These are phyloP conservation scores for Eptatretus burgeri DNA, from an alignment of 2,113 vertebrate genomes.

Conservation along the genomic window DNA sequence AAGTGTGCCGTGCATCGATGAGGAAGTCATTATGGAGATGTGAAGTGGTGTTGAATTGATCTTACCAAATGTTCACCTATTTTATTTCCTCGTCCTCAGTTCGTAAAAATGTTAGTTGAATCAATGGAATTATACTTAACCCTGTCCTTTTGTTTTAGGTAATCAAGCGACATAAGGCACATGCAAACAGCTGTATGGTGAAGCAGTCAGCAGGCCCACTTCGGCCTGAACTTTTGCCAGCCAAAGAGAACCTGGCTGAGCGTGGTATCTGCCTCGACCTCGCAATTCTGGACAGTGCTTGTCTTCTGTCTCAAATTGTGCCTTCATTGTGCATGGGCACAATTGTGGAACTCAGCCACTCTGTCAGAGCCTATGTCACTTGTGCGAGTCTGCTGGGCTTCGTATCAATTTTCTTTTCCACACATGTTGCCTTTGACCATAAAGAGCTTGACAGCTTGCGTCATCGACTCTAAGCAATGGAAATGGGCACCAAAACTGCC, in stretches of 20 bases:
- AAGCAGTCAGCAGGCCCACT: conserved; percentile 7
- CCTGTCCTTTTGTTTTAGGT: no score
- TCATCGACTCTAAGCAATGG: background rate
- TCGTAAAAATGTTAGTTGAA: no score
- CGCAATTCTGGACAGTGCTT: conserved; percentile 46
- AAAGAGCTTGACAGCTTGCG: conserved; percentile 21
- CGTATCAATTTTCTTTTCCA: conserved; percentile 35
- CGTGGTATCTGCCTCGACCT: conserved; percentile 45
- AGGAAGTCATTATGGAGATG: background rate
- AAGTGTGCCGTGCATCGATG: background rate
- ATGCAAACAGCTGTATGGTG: no score
- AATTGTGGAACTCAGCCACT: conserved; percentile 36
- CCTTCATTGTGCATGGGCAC: conserved; percentile 38
- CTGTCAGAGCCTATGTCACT: conserved; percentile 37
- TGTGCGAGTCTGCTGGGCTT: conserved; percentile 25
- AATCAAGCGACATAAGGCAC: no score
- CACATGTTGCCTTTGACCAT: conserved; percentile 32
- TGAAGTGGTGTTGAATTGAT: no score
- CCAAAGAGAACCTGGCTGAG: conserved; percentile 8
- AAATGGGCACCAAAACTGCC: no score
- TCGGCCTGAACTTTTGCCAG: conserved; percentile 10
- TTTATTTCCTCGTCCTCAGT: no score
- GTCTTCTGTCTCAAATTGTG: conserved; percentile 42
- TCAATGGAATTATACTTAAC: no score
- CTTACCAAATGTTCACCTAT: no score